Percentiles rank a stretch among this genome's conserved stretches.
Evolutionary conservation across 2,797 vertebrate genomes (phyloP).

Genomic region (Selene dorsalis): DNA sequence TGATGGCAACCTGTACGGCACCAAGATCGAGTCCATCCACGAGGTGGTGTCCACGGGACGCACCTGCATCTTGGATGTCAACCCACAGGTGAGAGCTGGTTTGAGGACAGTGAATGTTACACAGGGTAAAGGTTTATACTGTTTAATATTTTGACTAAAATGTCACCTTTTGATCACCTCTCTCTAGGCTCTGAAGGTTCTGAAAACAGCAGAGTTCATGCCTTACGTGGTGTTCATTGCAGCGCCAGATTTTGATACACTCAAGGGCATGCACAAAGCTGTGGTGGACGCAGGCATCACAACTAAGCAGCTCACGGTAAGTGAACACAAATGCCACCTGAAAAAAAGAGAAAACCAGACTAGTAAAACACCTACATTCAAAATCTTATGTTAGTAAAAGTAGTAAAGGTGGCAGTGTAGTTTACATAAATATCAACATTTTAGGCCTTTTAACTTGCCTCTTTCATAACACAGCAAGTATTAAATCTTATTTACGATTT

Average conservation of each 20-base stretch:
- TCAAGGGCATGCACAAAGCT: conserved; percentile 96
- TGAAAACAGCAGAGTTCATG: conserved; percentile 98
- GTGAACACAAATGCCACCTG: conserved; percentile 31
- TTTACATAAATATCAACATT: background rate
- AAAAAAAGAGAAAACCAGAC: background rate
- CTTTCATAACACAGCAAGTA: background rate
- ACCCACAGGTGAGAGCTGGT: conserved; percentile 90
- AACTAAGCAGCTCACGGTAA: conserved; percentile 95
- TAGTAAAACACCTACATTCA: too few species aligned
- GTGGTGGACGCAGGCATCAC: conserved; percentile 96
- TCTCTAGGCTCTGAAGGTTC: conserved; percentile 92
- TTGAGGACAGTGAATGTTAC: background rate
- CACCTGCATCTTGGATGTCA: conserved; percentile 97
- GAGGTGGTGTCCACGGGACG: conserved; percentile 92
- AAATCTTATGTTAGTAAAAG: background rate
- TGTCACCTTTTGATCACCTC: background rate
- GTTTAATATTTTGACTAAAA: background rate
- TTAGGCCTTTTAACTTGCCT: background rate
- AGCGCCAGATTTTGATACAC: conserved; percentile 93
- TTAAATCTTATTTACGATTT: background rate
- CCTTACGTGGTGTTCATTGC: conserved; percentile 98
- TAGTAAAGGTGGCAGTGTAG: too few species aligned
- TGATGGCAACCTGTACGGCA: conserved; percentile 98
- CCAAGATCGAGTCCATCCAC: conserved; percentile 97
- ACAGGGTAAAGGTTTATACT: background rate